These are phyloP conservation scores for Bergia sp. DNA, from an alignment of 92 coral and sea anemone genomes.

Conservation along the genomic window DNA sequence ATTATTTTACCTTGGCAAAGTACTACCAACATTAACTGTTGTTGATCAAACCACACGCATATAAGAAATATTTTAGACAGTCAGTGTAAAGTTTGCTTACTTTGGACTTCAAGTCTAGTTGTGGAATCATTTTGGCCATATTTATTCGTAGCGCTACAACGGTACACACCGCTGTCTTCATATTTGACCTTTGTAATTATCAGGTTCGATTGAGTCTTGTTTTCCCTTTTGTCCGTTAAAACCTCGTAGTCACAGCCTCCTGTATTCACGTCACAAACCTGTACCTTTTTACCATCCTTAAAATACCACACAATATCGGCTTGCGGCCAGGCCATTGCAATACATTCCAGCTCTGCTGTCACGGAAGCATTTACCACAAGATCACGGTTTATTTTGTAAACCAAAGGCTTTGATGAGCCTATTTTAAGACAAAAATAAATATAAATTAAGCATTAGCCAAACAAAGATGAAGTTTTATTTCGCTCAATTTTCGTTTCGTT, in stretches of 20 bases:
- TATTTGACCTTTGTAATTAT: slow-evolving; percentile 30
- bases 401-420: slow-evolving; percentile 10
- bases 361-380: slow-evolving; percentile 12
- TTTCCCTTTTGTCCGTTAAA: not conserved
- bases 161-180: slow-evolving; percentile 51
- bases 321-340: slow-evolving; percentile 41
- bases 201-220: slow-evolving; percentile 5
- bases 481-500: too few species aligned
- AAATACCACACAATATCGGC: slow-evolving; percentile 48
- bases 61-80: too few species aligned
- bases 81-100: slow-evolving; percentile 38
- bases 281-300: slow-evolving; percentile 25
- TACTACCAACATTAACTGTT: too few species aligned
- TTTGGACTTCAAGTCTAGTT: slow-evolving; percentile 1
- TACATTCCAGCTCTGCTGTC: not conserved
- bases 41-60: too few species aligned
- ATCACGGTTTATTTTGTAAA: not conserved
- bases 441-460: too few species aligned
- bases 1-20: too few species aligned
- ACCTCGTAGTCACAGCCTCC: not conserved
- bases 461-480: too few species aligned
- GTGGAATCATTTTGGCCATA: slow-evolving; percentile 20
- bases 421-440: not conserved
- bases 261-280: not conserved
- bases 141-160: slow-evolving; percentile 45